These are phyloP conservation scores for Hyppa rectilinea DNA, from an alignment of 2,888 invertebrate species.

Conservation along the genomic window DNA sequence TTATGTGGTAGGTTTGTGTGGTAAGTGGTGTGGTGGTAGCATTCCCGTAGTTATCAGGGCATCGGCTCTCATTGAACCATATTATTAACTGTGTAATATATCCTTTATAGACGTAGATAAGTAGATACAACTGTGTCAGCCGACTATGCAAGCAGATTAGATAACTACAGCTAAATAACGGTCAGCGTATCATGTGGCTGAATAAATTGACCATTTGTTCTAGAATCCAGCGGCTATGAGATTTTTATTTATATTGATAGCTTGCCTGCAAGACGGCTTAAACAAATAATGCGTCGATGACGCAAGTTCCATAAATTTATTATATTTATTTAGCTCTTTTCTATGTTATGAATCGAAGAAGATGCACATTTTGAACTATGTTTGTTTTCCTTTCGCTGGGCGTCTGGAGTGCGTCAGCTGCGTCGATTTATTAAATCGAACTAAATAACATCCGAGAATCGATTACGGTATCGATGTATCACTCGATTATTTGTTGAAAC, in stretches of 20 bases:
- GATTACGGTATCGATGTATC: constrained; percentile 32
- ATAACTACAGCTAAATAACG: constrained; percentile 54
- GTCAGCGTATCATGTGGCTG: constrained; percentile 27
- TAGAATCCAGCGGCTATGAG: constrained; percentile 19
- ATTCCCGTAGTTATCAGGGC: constrained; percentile 9
- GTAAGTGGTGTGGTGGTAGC: too few relatives aligned
- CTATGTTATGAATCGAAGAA: neutral
- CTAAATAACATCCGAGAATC: constrained; percentile 32
- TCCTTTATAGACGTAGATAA: constrained; percentile 34
- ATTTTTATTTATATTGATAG: constrained; percentile 20
- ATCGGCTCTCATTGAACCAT: constrained; percentile 20
- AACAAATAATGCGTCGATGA: constrained; percentile 26
- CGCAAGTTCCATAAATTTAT: constrained; percentile 46
- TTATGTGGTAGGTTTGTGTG: too few relatives aligned
- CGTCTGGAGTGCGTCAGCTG: constrained; percentile 35
- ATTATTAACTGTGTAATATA: constrained; percentile 35
- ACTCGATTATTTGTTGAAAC: constrained; percentile 27
- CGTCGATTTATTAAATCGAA: constrained; percentile 36
- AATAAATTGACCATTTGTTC: constrained; percentile 38
- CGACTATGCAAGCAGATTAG: constrained; percentile 50
- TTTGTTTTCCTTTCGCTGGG: constrained; percentile 19
- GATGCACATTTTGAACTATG: constrained; percentile 44
- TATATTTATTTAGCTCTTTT: constrained; percentile 24
- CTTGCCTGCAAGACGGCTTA: constrained; percentile 12
- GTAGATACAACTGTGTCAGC: constrained; percentile 47